Conservation (phyloP, 2,888 invertebrate species). For the Leuctra nigra region DNA sequence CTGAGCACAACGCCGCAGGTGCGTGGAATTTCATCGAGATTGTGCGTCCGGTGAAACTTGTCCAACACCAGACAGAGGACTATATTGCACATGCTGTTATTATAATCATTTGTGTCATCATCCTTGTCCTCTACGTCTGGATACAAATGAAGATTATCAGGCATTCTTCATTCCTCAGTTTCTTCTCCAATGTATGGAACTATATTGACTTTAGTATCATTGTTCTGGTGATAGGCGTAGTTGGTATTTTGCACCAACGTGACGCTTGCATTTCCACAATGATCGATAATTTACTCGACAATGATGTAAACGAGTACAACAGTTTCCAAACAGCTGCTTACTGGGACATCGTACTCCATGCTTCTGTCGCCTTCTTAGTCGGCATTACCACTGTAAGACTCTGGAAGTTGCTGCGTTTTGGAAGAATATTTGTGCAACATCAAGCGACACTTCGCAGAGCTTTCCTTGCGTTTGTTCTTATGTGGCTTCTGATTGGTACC, state of each 20-base stretch:
- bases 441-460: too few species aligned
- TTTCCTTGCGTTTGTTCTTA: neutral
- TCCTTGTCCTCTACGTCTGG: slow-evolving; percentile 2
- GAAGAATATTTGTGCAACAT: slow-evolving; percentile 9
- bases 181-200: slow-evolving; percentile 16
- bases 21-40: neutral
- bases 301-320: slow-evolving; percentile 20
- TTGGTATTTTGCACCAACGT: slow-evolving; percentile 9
- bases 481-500: slow-evolving; percentile 4
- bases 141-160: neutral
- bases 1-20: slow-evolving; percentile 16
- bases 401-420: slow-evolving; percentile 22
- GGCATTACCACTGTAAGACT: slow-evolving; percentile 16
- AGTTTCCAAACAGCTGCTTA: slow-evolving; percentile 13
- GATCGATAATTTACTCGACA: neutral
- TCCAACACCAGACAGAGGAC: neutral
- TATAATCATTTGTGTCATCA: slow-evolving; percentile 2
- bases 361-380: slow-evolving; percentile 12
- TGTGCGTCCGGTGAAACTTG: slow-evolving; percentile 13
- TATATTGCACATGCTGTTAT: neutral
- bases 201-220: slow-evolving; percentile 12
- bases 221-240: neutral
- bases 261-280: slow-evolving; percentile 4
- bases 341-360: slow-evolving; percentile 15
- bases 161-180: neutral